A percentile compares a stretch with the other conserved stretches of the same genome.
phyloP scores from a whole-genome alignment of 2,888 invertebrate genomes.

The Iselma pallidipennis region DNA sequence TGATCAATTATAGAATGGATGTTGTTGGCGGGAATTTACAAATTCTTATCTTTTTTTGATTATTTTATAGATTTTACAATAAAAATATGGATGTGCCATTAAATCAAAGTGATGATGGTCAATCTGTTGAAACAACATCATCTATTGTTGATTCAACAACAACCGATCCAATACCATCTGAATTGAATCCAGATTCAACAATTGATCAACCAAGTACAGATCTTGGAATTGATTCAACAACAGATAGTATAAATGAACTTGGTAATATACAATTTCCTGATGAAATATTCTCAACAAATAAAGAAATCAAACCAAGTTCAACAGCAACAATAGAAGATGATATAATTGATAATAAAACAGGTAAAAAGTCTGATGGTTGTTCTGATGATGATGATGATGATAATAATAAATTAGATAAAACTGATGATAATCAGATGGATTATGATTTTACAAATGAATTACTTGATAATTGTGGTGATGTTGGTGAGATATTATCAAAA shows the following conservation, averaged over 20 bases:
- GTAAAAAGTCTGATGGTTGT: neutral
- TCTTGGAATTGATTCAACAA: neutral
- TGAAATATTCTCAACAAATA: neutral
- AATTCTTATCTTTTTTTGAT: no score
- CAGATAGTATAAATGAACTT: neutral
- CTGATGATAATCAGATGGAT: neutral
- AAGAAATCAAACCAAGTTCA: neutral
- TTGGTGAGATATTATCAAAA: neutral
- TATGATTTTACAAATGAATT: neutral
- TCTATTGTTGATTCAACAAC: neutral
- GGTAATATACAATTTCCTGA: neutral
- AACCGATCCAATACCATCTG: neutral
- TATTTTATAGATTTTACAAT: no score
- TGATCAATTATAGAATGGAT: no score
- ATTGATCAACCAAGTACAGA: neutral
- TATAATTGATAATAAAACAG: neutral
- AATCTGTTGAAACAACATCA: neutral
- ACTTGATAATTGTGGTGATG: neutral
- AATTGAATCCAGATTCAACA: neutral
- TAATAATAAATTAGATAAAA: neutral
- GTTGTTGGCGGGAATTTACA: neutral
- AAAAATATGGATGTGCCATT: neutral
- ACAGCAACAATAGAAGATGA: neutral
- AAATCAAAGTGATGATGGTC: neutral
- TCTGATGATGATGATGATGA: no score